Evolutionary conservation across 1,140 invertebrate species (phyloP), one percentile per base, ranked within the genome.

Genomic region (Micrasema minimum): DNA sequence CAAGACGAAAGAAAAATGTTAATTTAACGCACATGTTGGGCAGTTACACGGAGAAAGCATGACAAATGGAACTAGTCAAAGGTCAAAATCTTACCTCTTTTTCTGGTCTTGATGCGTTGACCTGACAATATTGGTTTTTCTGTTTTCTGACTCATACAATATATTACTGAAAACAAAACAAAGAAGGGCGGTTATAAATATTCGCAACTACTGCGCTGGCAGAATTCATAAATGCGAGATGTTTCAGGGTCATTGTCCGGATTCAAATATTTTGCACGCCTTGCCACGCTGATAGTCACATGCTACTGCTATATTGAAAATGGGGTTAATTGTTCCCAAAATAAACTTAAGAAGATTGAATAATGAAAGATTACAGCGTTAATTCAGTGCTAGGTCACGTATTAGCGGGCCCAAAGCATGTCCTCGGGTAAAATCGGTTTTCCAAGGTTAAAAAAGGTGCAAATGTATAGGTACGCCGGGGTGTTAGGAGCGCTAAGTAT

Each of bases 71-170:
- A 18, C 46, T 66, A 51, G 11, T 51, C 35, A 66, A 66, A 51
- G 64, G 64, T 66, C 45, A 66, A 65, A 65, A 66, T 38, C 82
- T 85, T 87, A 95, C 94, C 94, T 96, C 96, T 97, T 95, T 99
- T 98, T 92, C 96, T 94, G 93, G 96, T 98, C 93, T 98, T 99
- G 89, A 98, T 97, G 88, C 96, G 95, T 92, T 98, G 96, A 94
- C 96, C 96, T 90, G 96, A 97, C 91, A 99, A 89, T 91, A 96
- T 93, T 92, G 96, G 96, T 94, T 97, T 97, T 96, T 98, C 96
- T 92, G 92, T 93, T 94, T 98, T 98, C 90, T 97, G 96, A 98
- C 94, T 98, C 96, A 98, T 98, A 96, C 95, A 98, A 97, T 91
- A 93, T 92, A 90, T 91, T 91, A 92, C 92, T 94, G 87, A 76